Evolutionary conservation across 2,113 vertebrate species (phyloP).

Genomic region (Bufo bufo): DNA sequence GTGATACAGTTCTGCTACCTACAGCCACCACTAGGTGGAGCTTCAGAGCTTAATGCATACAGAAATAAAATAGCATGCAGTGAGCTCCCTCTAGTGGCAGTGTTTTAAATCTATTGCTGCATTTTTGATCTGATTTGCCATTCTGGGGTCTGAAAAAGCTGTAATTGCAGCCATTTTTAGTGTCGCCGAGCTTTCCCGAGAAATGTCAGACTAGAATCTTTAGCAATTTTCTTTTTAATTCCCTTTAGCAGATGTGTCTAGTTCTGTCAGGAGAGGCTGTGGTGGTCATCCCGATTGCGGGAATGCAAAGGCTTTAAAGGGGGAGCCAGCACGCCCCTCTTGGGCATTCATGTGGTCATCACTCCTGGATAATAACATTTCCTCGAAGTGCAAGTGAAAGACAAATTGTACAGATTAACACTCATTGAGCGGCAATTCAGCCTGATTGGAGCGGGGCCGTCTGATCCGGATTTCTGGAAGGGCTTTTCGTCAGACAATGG

Average conservation of each 20-base stretch:
- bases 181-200: too few relatives aligned
- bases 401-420: slow-evolving; percentile 53
- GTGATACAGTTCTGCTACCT: background rate
- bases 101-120: too few relatives aligned
- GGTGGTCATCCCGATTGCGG: background rate
- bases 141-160: background rate
- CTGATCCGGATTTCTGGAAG: slow-evolving; percentile 36
- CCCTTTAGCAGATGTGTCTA: background rate
- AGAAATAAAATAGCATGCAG: background rate
- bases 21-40: background rate
- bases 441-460: slow-evolving; percentile 27
- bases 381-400: slow-evolving; percentile 48
- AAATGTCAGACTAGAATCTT: background rate
- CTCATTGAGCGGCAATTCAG: slow-evolving; percentile 39
- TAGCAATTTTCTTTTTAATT: background rate
- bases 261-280: background rate
- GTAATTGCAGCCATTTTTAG: background rate
- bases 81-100: background rate
- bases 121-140: background rate
- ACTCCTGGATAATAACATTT: slow-evolving; percentile 48
- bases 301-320: slow-evolving; percentile 13
- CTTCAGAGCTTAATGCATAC: background rate
- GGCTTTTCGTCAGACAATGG: slow-evolving; percentile 21
- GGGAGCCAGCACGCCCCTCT: background rate
- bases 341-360: slow-evolving; percentile 31